phyloP scores from a whole-genome alignment of 2,113 vertebrate species.

The Cathartes aura region DNA sequence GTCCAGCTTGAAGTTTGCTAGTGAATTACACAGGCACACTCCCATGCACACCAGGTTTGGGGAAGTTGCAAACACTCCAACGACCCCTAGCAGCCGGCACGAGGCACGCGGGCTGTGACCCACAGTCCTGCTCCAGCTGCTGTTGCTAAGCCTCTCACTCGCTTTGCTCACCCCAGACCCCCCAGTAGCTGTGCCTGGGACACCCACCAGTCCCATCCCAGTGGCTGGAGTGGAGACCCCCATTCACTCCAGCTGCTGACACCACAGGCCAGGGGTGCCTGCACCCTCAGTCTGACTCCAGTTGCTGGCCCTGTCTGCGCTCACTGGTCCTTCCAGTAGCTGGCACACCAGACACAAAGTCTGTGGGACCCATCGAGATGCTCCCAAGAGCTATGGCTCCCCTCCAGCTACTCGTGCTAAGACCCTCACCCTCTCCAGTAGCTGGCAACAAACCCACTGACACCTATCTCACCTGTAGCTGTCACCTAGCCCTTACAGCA shows the following conservation, averaged over 20 bases:
- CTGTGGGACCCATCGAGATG: neutral
- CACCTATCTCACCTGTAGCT: neutral
- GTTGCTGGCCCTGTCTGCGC: neutral
- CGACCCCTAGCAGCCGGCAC: rapidly evolving
- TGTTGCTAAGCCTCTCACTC: neutral
- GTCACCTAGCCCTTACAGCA: neutral
- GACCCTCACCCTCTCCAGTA: neutral
- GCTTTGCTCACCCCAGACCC: neutral
- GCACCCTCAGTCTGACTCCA: neutral
- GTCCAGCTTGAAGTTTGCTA: neutral
- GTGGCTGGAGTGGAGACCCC: neutral
- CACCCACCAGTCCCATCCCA: neutral
- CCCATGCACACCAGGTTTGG: neutral
- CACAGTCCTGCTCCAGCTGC: neutral
- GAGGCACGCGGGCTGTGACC: neutral
- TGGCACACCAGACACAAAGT: neutral
- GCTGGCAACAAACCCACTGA: neutral
- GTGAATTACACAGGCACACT: neutral
- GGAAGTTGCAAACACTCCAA: neutral
- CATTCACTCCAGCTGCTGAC: neutral
- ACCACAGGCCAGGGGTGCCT: neutral
- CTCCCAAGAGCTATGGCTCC: neutral
- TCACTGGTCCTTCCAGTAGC: neutral
- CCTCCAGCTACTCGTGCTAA: neutral
- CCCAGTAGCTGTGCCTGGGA: neutral